Percentiles rank a stretch among this genome's conserved stretches.
phyloP scores from a whole-genome alignment of 23 tunicate species.

The Clavelina lepadiformis region DNA sequence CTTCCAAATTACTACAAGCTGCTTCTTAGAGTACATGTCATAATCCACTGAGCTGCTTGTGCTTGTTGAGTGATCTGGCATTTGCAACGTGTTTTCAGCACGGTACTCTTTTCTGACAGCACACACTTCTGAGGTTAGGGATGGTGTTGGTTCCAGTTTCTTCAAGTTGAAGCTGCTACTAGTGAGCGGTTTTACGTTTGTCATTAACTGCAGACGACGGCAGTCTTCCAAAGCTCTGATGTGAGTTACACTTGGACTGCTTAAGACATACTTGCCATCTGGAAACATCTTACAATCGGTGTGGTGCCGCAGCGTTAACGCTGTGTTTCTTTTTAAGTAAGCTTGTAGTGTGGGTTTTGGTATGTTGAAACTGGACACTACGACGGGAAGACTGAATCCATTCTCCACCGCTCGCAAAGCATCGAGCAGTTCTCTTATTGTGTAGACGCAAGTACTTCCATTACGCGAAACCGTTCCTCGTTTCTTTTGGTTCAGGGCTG shows the following conservation, averaged over 20 bases:
- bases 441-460: conserved; percentile 1
- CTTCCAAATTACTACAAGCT: too few species aligned
- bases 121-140: too few species aligned
- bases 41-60: too few species aligned
- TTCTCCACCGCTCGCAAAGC: conserved; percentile 14
- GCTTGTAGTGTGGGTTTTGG: conserved; percentile 14
- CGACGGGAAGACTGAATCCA: conserved; percentile 15
- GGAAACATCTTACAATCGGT: conserved; percentile 24
- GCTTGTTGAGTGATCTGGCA: too few species aligned
- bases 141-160: too few species aligned
- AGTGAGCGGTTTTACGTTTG: too few species aligned
- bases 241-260: conserved; percentile 11
- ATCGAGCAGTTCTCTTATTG: conserved; percentile 4
- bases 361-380: conserved; percentile 17
- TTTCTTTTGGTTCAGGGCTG: conserved; percentile 29
- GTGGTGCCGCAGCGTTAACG: conserved; percentile 29
- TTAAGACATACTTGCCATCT: conserved; percentile 12
- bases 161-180: too few species aligned
- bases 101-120: too few species aligned
- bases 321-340: neutral
- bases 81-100: too few species aligned
- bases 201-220: conserved; percentile 1
- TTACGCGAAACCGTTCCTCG: conserved; percentile 6
- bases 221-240: conserved; percentile 7
- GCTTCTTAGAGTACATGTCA: too few species aligned